Evolutionary conservation across 2,113 vertebrate genomes (phyloP).

Genomic region (Cichladusa arquata): DNA sequence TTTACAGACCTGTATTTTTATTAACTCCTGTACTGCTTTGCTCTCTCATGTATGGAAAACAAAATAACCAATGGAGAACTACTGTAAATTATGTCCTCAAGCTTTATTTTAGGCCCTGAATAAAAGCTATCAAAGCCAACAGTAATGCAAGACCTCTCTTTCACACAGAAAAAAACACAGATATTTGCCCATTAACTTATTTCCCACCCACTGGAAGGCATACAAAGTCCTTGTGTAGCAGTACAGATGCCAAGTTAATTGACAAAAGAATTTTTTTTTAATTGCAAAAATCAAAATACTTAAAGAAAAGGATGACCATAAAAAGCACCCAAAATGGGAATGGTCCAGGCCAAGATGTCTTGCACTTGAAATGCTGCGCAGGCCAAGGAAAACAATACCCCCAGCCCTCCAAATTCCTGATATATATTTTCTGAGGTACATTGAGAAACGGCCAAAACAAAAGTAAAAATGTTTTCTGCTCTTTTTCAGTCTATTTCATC

Average conservation of each 20-base stretch:
- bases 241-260: background rate
- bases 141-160: background rate
- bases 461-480: background rate
- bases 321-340: background rate
- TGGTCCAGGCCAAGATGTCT: background rate
- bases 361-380: background rate
- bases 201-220: background rate
- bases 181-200: background rate
- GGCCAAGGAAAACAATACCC: background rate
- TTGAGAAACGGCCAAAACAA: background rate
- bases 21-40: background rate
- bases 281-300: background rate
- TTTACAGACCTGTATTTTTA: slow-evolving; percentile 17
- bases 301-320: background rate
- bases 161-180: background rate
- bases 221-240: background rate
- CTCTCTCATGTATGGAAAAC: background rate
- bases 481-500: background rate
- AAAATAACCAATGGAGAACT: background rate
- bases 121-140: slow-evolving; percentile 3
- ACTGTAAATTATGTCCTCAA: slow-evolving; percentile 5
- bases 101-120: background rate
- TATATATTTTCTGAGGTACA: background rate
- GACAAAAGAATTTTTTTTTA: background rate
- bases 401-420: background rate